A percentile compares a stretch with the other conserved stretches of the same genome.
phyloP scores from a whole-genome alignment of 2,113 vertebrate species.

The Rhinichthys klamathensis region DNA sequence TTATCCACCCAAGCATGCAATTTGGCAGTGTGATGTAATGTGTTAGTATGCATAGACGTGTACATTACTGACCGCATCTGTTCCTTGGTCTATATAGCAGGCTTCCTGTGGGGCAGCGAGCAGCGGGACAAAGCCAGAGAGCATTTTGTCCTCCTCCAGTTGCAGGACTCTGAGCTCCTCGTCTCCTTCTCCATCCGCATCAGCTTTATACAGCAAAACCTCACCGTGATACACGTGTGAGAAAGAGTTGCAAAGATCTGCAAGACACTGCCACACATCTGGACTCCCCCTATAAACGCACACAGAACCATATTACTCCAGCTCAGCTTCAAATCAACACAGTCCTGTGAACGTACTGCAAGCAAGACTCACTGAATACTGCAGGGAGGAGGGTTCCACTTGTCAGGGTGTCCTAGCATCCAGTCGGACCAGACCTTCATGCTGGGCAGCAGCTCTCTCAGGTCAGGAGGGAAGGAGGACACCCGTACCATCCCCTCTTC shows the following conservation, averaged over 20 bases:
- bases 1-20: neutral
- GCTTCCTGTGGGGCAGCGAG: conserved; percentile 95
- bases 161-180: conserved; percentile 93
- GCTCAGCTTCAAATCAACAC: neutral
- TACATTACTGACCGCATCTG: conserved; percentile 79
- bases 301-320: neutral
- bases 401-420: conserved; percentile 96
- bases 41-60: neutral
- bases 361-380: conserved; percentile 68
- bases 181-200: conserved; percentile 82
- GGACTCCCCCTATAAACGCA: conserved; percentile 68
- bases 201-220: conserved; percentile 89
- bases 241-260: conserved; percentile 93
- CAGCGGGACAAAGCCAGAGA: conserved; percentile 95
- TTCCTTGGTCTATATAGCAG: conserved; percentile 93
- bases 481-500: conserved; percentile 85
- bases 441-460: conserved; percentile 92
- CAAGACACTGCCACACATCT: conserved; percentile 92
- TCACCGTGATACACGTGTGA: conserved; percentile 93
- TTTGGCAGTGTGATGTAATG: too few relatives aligned
- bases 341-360: too few relatives aligned
- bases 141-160: conserved; percentile 92
- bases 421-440: conserved; percentile 99
- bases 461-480: conserved; percentile 85
- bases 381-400: conserved; percentile 95